Conservation (phyloP, 2,888 invertebrate species). For the Diploptera punctata region DNA sequence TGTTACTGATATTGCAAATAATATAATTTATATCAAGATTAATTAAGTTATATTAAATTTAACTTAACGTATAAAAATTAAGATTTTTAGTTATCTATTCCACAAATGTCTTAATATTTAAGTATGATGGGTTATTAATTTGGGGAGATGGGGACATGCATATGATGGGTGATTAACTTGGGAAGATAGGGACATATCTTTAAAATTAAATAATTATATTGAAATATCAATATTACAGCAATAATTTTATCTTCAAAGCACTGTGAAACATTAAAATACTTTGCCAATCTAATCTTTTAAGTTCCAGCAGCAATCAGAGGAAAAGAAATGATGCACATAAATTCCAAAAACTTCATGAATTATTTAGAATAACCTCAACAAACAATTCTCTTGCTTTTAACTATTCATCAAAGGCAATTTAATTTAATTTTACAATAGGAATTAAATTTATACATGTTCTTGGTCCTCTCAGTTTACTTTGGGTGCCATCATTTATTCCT, state of each 20-base stretch:
- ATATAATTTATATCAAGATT: too few species aligned
- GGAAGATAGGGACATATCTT: too few species aligned
- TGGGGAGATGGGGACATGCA: too few species aligned
- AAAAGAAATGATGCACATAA: background rate
- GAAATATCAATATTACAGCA: too few species aligned
- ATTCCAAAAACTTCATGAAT: background rate
- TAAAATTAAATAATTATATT: too few species aligned
- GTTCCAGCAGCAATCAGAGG: background rate
- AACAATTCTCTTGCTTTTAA: background rate
- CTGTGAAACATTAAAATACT: constrained; percentile 14
- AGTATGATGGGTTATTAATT: too few species aligned
- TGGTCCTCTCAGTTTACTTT: background rate
- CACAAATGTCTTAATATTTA: too few species aligned
- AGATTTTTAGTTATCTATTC: too few species aligned
- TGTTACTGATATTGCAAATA: too few species aligned
- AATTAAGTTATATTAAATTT: too few species aligned
- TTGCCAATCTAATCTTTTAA: background rate
- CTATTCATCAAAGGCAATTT: background rate
- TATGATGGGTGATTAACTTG: too few species aligned
- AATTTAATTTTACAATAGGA: constrained; percentile 13
- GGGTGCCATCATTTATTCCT: background rate
- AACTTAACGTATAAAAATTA: too few species aligned
- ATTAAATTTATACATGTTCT: background rate
- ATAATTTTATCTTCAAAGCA: constrained; percentile 5
- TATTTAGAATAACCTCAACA: background rate